Evolutionary conservation across 1,140 invertebrate species (phyloP).

Genomic region (Trypoxylus dichotomus): DNA sequence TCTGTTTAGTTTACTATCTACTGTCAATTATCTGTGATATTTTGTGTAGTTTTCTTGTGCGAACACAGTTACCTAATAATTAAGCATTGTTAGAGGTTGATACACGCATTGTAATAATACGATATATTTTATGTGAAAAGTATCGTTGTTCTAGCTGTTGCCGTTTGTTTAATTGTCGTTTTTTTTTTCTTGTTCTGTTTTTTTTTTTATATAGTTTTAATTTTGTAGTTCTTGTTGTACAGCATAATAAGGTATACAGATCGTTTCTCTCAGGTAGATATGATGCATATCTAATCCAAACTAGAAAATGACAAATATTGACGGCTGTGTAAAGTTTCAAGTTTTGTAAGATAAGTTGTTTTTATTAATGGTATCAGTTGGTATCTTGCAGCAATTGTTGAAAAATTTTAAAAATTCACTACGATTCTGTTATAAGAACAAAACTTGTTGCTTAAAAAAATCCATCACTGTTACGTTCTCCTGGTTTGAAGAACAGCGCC

Average conservation of each 20-base stretch:
- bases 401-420: no score
- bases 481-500: no score
- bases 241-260: neutral
- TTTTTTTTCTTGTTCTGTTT: neutral
- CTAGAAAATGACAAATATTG: no score
- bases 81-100: neutral
- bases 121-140: neutral
- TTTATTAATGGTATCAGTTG: no score
- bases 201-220: neutral
- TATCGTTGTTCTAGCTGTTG: neutral
- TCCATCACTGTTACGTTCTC: no score
- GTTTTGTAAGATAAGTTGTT: no score
- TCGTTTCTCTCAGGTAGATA: no score
- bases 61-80: neutral
- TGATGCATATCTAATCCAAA: no score
- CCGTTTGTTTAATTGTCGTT: neutral
- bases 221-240: neutral
- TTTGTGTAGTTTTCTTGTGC: conserved; percentile 16
- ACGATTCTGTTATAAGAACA: no score
- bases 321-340: no score
- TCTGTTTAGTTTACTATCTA: conserved; percentile 35
- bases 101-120: neutral
- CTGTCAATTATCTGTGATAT: conserved; percentile 48
- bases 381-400: no score
- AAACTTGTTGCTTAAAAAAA: no score